Evolutionary conservation across 2,888 invertebrate species (phyloP).

Genomic region (Sesamia inferens): DNA sequence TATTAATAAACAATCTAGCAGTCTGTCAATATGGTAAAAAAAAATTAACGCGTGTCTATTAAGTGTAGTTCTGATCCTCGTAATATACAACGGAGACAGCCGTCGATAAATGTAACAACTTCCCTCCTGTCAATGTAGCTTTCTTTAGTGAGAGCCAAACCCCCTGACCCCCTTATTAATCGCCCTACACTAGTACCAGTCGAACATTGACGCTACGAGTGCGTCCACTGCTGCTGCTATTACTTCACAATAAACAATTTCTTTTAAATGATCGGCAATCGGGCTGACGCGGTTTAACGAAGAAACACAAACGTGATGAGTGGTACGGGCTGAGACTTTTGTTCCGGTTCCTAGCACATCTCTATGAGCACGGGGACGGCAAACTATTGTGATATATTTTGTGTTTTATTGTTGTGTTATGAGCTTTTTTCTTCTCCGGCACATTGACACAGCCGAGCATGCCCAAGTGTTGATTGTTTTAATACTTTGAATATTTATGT

Average conservation of each 20-base stretch:
- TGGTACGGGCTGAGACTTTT: neutral
- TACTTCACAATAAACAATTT: too few relatives aligned
- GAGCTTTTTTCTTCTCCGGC: slow-evolving; percentile 7
- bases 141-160: slow-evolving; percentile 4
- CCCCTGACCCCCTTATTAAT: neutral
- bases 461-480: slow-evolving; percentile 10
- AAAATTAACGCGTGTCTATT: neutral
- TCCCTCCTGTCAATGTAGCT: neutral
- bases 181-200: neutral
- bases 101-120: too few relatives aligned
- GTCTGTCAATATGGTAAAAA: neutral
- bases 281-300: neutral
- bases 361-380: slow-evolving; percentile 29
- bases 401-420: slow-evolving; percentile 35
- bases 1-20: neutral
- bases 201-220: neutral
- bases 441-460: slow-evolving; percentile 4
- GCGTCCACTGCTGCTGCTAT: neutral
- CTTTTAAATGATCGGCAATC: neutral
- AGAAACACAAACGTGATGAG: neutral
- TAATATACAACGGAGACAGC: too few relatives aligned
- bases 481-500: neutral
- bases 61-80: too few relatives aligned
- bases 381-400: slow-evolving; percentile 29
- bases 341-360: slow-evolving; percentile 3